Percentiles rank a stretch among this genome's conserved stretches.
Evolutionary conservation across 2,888 invertebrate genomes (phyloP).

Genomic region (Galeopsomyia nigrocyanea): DNA sequence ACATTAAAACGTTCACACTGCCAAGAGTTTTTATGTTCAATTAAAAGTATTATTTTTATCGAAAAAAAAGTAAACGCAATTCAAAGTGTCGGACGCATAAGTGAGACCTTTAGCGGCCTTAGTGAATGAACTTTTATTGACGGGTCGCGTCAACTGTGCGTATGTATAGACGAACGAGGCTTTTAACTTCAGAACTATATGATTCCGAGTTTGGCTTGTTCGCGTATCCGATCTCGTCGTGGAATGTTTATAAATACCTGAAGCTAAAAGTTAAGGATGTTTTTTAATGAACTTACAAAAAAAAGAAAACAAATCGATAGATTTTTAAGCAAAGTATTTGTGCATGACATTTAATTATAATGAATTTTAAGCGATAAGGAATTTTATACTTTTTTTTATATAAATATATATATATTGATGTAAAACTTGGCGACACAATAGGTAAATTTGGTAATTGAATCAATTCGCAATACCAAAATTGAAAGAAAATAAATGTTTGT

Average conservation of each 20-base stretch:
- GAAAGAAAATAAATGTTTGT: slow-evolving; percentile 21
- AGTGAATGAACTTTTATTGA: slow-evolving; percentile 47
- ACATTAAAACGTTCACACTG: slow-evolving; percentile 1
- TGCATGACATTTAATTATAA: slow-evolving; percentile 47
- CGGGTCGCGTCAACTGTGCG: slow-evolving; percentile 46
- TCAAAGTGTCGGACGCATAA: slow-evolving; percentile 43
- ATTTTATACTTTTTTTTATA: slow-evolving; percentile 59
- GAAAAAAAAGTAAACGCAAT: slow-evolving; percentile 35
- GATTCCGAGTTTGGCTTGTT: slow-evolving; percentile 36
- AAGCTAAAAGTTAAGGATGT: slow-evolving; percentile 48
- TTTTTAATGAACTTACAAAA: slow-evolving; percentile 35
- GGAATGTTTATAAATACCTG: slow-evolving; percentile 48
- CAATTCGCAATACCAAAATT: slow-evolving; percentile 44
- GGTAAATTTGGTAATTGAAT: slow-evolving; percentile 53
- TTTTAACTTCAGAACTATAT: slow-evolving; percentile 28
- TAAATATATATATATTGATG: slow-evolving; percentile 46
- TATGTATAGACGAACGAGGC: slow-evolving; percentile 30
- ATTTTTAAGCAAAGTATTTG: slow-evolving; percentile 47
- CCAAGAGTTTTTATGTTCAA: slow-evolving; percentile 21
- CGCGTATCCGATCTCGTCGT: slow-evolving; percentile 47
- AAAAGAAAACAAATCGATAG: slow-evolving; percentile 42
- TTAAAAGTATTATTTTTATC: slow-evolving; percentile 39
- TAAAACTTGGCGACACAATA: slow-evolving; percentile 40
- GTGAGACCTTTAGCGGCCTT: slow-evolving; percentile 49
- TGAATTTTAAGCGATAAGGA: slow-evolving; percentile 46